A percentile compares a stretch with the other conserved stretches of the same genome.
phyloP scores from a whole-genome alignment of 2,888 invertebrate genomes.

The Parasteatoda lunata region DNA sequence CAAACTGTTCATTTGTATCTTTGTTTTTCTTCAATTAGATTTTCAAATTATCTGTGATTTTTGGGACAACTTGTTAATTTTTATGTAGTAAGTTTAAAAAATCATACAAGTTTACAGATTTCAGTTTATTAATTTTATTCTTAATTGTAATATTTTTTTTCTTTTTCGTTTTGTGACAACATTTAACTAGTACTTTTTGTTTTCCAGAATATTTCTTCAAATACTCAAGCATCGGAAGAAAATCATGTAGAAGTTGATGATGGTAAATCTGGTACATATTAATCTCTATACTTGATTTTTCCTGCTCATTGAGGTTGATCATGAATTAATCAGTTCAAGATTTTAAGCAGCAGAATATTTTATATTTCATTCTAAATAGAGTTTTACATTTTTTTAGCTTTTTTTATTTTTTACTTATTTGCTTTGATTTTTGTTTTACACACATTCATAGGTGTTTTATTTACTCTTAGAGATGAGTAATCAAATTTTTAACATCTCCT shows the following conservation, averaged over 20 bases:
- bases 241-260: slow-evolving; percentile 43
- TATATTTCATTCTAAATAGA: neutral
- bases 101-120: too few relatives aligned
- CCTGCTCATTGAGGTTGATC: too few relatives aligned
- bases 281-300: too few relatives aligned
- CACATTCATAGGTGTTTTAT: too few relatives aligned
- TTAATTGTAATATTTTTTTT: too few relatives aligned
- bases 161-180: too few relatives aligned
- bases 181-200: neutral
- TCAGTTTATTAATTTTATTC: too few relatives aligned
- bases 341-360: too few relatives aligned
- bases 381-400: neutral
- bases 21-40: neutral
- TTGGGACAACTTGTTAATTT: neutral
- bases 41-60: neutral
- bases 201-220: slow-evolving; percentile 40
- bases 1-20: neutral
- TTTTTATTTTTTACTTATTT: neutral
- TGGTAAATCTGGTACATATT: slow-evolving; percentile 30
- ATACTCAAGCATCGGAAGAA: slow-evolving; percentile 38
- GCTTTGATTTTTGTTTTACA: neutral
- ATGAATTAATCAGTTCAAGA: too few relatives aligned
- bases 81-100: too few relatives aligned
- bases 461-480: too few relatives aligned
- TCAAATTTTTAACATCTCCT: too few relatives aligned